Conservation (phyloP, 2,113 vertebrate genomes). For the Opisthocomus hoazin region DNA sequence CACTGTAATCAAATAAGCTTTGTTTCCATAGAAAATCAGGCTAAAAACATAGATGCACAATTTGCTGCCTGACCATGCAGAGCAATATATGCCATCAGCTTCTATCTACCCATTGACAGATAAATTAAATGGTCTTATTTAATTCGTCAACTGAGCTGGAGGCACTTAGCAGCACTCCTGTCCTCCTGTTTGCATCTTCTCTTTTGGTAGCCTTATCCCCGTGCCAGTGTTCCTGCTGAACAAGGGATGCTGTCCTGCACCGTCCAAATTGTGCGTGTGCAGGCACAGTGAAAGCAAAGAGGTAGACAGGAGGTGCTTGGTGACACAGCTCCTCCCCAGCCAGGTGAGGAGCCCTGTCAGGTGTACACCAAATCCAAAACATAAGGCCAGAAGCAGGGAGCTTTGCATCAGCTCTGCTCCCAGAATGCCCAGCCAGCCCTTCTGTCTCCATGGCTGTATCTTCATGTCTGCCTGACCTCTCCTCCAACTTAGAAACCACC, state of each 20-base stretch:
- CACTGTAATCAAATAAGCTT: slow-evolving; percentile 24
- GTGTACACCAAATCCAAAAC: not conserved
- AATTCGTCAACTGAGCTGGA: not conserved
- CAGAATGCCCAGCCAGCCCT: not conserved
- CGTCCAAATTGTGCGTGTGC: fast-evolving
- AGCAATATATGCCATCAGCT: slow-evolving; percentile 24
- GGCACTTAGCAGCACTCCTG: not conserved
- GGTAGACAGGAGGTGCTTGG: not conserved
- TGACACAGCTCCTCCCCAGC: not conserved
- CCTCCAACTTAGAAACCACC: not conserved
- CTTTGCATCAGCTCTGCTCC: not conserved
- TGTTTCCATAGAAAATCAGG: slow-evolving; percentile 48
- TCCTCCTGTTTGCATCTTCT: not conserved
- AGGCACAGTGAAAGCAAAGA: not conserved
- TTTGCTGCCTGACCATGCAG: slow-evolving; percentile 26
- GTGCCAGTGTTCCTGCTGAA: not conserved
- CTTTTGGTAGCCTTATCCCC: not conserved
- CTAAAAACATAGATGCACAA: slow-evolving; percentile 51
- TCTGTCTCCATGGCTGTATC: not conserved
- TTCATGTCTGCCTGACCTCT: not conserved
- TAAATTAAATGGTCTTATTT: slow-evolving; percentile 37
- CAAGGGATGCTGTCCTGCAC: not conserved
- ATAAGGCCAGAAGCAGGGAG: not conserved
- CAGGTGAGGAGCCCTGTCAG: not conserved
- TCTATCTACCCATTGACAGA: slow-evolving; percentile 45